phyloP scores from a whole-genome alignment of 2,888 invertebrate species.

The Melieria omissa region DNA sequence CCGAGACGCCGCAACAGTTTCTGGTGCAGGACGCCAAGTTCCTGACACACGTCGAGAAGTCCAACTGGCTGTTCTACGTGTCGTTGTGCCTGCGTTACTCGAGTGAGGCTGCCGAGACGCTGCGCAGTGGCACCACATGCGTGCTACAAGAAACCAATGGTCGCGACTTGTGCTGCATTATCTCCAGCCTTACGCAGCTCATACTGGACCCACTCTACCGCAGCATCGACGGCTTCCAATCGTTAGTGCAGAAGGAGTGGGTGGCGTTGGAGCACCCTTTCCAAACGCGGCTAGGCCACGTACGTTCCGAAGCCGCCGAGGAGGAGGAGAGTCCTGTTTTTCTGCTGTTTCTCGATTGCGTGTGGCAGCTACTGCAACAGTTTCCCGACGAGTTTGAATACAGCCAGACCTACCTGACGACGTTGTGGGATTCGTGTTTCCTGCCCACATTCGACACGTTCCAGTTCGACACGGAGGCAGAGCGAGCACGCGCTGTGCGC shows the following conservation, averaged over 20 bases:
- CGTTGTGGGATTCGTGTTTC: constrained; percentile 90
- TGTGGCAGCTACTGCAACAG: constrained; percentile 91
- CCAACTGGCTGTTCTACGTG: constrained; percentile 87
- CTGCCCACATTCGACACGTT: constrained; percentile 93
- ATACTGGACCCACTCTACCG: constrained; percentile 86
- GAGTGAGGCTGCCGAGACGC: constrained; percentile 75
- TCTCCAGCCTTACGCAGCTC: constrained; percentile 88
- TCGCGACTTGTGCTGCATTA: constrained; percentile 87
- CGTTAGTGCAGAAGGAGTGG: constrained; percentile 95
- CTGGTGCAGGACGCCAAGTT: constrained; percentile 85
- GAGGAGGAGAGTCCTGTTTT: constrained; percentile 80
- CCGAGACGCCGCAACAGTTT: constrained; percentile 76
- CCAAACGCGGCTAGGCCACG: constrained; percentile 74
- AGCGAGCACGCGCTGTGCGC: constrained; percentile 74
- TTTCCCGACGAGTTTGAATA: constrained; percentile 91
- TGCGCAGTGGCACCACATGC: constrained; percentile 77
- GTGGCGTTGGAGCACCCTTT: constrained; percentile 92
- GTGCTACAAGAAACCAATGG: constrained; percentile 91
- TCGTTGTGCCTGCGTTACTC: constrained; percentile 81
- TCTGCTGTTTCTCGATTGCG: constrained; percentile 91
- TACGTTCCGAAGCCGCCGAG: constrained; percentile 57
- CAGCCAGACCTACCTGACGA: constrained; percentile 90
- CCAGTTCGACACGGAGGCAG: constrained; percentile 87
- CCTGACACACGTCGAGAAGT: constrained; percentile 79
- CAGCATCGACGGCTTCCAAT: constrained; percentile 87